Conservation (phyloP, 2,888 invertebrate species). For the Griposia aprilina region DNA sequence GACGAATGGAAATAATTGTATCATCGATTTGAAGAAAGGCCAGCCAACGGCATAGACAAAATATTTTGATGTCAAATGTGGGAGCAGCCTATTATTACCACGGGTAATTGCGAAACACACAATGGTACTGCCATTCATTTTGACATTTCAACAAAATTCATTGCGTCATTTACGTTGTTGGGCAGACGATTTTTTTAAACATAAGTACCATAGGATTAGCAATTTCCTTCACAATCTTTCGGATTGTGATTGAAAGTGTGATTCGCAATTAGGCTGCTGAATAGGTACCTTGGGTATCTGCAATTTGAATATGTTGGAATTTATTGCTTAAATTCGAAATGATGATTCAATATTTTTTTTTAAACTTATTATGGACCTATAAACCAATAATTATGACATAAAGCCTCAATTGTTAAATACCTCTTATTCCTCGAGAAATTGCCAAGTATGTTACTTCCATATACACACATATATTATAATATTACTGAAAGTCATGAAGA, state of each 20-base stretch:
- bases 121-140: neutral
- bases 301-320: neutral
- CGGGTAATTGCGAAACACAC: neutral
- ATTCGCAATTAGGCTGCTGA: neutral
- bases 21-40: conserved; percentile 23
- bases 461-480: neutral
- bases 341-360: conserved; percentile 9
- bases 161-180: neutral
- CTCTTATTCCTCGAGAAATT: conserved; percentile 10
- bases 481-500: neutral
- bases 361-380: neutral
- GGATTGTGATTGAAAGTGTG: neutral
- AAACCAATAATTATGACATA: conserved; percentile 17
- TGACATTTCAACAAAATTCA: neutral
- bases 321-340: conserved; percentile 6
- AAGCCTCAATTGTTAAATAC: conserved; percentile 10
- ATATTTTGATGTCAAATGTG: neutral
- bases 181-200: neutral
- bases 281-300: neutral
- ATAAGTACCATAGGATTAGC: neutral
- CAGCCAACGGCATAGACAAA: neutral
- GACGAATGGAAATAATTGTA: conserved; percentile 20
- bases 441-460: neutral
- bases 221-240: neutral
- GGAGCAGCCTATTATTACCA: neutral